Percentiles rank a stretch among this genome's conserved stretches.
phyloP scores from a whole-genome alignment of 2,888 invertebrate species.

The Theretra japonica region DNA sequence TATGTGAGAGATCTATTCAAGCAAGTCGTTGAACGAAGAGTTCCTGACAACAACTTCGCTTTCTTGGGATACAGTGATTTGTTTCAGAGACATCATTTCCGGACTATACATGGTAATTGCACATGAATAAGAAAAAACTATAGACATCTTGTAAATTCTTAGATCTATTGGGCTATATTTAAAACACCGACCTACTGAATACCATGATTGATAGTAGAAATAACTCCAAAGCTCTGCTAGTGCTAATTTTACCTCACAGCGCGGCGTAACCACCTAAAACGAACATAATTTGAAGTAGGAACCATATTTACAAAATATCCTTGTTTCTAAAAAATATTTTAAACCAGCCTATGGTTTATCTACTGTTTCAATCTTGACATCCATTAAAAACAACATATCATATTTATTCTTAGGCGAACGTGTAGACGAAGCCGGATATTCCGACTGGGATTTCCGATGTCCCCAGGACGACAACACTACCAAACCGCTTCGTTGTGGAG shows the following conservation, averaged over 20 bases:
- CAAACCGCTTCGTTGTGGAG: conserved; percentile 52
- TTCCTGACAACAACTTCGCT: conserved; percentile 54
- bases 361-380: background rate
- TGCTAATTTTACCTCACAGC: too few relatives aligned
- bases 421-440: conserved; percentile 43
- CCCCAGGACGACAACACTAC: conserved; percentile 36
- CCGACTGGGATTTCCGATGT: conserved; percentile 56
- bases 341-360: too few relatives aligned
- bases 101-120: conserved; percentile 58
- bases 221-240: too few relatives aligned
- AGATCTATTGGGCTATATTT: too few relatives aligned
- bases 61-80: conserved; percentile 60
- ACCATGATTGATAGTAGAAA: too few relatives aligned
- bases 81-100: conserved; percentile 55
- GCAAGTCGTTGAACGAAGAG: conserved; percentile 45
- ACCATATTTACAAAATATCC: too few relatives aligned
- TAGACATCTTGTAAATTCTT: too few relatives aligned
- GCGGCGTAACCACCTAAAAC: too few relatives aligned
- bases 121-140: background rate
- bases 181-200: too few relatives aligned
- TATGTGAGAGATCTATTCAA: conserved; percentile 53
- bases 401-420: conserved; percentile 45
- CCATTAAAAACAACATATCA: too few relatives aligned
- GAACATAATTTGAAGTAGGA: too few relatives aligned
- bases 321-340: too few relatives aligned